Evolutionary conservation across 92 coral and sea anemone genomes (phyloP), one percentile per base, ranked within the genome.

Genomic region (Palythoa grandiflora): DNA sequence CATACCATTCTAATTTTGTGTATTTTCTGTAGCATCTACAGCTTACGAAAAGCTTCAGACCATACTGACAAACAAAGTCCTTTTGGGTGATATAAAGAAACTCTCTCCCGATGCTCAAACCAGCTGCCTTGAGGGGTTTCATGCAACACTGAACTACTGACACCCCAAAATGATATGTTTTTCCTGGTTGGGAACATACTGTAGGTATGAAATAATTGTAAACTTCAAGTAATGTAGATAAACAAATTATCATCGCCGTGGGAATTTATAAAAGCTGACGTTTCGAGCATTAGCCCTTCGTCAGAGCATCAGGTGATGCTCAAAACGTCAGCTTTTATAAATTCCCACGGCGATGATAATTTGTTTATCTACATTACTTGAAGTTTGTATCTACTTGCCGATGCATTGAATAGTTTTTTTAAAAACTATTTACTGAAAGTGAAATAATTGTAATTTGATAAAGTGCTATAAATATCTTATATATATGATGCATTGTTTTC

Each of bases 201-300:
- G 71, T 21, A 65, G 71, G 71, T 65, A 65, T 65, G 71, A 55
- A 55, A 55, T 55, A 55, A 55, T 55, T 11, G 61, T 55, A 55
- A 55, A n/a, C n/a, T n/a, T n/a, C n/a, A n/a, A n/a, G n/a, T n/a
- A n/a, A n/a, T n/a, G n/a, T n/a, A n/a, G n/a, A n/a, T n/a, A n/a
- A n/a, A n/a, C n/a, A n/a, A n/a, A n/a, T n/a, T n/a, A n/a, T n/a
- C n/a, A n/a, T n/a, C n/a, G n/a, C n/a, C n/a, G n/a, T n/a, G n/a
- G n/a, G n/a, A n/a, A n/a, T n/a, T n/a, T n/a, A n/a, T n/a, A n/a
- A n/a, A n/a, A n/a, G n/a, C n/a, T n/a, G n/a, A n/a, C n/a, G n/a
- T n/a, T n/a, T n/a, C n/a, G n/a, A n/a, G n/a, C n/a, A n/a, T n/a
- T n/a, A n/a, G n/a, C n/a, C n/a, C n/a, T n/a, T n/a, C n/a, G n/a